These are phyloP conservation scores for Halocynthia roretzi DNA, from an alignment of 23 tunicate genomes.

Conservation along the genomic window DNA sequence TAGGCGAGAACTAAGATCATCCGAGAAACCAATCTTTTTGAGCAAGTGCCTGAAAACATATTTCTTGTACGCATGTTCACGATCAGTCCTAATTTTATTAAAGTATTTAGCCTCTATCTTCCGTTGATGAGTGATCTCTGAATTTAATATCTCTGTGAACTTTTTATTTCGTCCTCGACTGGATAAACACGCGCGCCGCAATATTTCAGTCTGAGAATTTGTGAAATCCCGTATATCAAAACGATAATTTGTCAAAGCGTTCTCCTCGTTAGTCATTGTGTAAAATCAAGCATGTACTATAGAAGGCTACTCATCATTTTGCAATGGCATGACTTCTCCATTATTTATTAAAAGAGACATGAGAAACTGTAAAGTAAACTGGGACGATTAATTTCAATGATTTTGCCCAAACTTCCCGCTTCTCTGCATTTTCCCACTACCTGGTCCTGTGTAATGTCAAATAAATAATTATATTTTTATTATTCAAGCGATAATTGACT, in stretches of 20 bases:
- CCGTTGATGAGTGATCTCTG: neutral
- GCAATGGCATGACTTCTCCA: too few species aligned
- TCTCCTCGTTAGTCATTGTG: neutral
- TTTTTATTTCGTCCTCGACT: neutral
- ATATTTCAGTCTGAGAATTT: neutral
- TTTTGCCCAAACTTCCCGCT: too few species aligned
- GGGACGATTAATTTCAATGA: too few species aligned
- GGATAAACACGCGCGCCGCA: neutral
- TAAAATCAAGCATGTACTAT: too few species aligned
- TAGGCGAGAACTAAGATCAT: too few species aligned
- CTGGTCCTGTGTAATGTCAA: too few species aligned
- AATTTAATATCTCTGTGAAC: conserved; percentile 1
- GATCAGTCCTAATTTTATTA: neutral
- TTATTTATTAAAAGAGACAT: too few species aligned
- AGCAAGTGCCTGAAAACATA: neutral
- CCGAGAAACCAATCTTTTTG: neutral
- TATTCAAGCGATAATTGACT: too few species aligned
- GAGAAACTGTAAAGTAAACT: too few species aligned
- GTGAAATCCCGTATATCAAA: conserved; percentile 20
- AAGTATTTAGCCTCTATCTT: conserved; percentile 3
- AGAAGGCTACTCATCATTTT: too few species aligned
- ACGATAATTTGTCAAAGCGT: conserved; percentile 3
- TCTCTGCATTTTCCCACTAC: too few species aligned
- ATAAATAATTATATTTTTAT: too few species aligned
- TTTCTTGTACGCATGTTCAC: conserved; percentile 6